A percentile compares a stretch with the other conserved stretches of the same genome.
These are phyloP conservation scores for Lampris megalopsis DNA, from an alignment of 2,113 vertebrate genomes.

Conservation along the genomic window DNA sequence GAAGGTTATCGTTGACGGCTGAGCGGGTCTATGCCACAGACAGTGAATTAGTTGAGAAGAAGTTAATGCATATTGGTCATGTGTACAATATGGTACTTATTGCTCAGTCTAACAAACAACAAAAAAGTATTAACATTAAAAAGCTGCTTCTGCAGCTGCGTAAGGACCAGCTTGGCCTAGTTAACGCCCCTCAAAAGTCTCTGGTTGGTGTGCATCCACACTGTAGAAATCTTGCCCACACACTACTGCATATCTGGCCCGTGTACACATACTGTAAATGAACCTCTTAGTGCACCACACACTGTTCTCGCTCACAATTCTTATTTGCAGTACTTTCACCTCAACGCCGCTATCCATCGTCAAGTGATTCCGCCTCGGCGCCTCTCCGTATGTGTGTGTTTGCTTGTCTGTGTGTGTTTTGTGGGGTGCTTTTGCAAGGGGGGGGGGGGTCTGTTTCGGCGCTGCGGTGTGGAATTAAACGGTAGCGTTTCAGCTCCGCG, in stretches of 20 bases:
- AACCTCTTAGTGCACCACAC: constrained; percentile 48
- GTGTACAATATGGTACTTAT: constrained; percentile 76
- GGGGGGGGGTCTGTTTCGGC: constrained; percentile 55
- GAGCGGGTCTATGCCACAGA: constrained; percentile 30
- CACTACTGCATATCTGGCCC: constrained; percentile 61
- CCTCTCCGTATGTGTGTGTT: constrained; percentile 25
- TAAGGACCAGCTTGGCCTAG: constrained; percentile 38
- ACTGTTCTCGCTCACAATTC: constrained; percentile 52
- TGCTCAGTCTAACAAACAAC: constrained; percentile 81
- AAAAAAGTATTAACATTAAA: constrained; percentile 46
- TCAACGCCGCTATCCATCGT: constrained; percentile 33
- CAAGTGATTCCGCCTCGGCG: constrained; percentile 32
- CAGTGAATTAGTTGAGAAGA: constrained; percentile 40
- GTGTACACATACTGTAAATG: constrained; percentile 47
- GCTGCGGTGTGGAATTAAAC: constrained; percentile 34
- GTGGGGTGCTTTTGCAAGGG: constrained; percentile 2
- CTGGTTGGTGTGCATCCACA: constrained; percentile 51
- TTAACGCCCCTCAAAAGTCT: constrained; percentile 32
- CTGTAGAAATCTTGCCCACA: constrained; percentile 48
- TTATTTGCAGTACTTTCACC: constrained; percentile 32
- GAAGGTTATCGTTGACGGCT: constrained; percentile 24
- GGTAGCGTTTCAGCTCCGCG: constrained; percentile 29
- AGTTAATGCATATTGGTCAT: constrained; percentile 60
- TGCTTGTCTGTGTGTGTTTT: constrained; percentile 28
- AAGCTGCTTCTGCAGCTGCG: constrained; percentile 51